Conservation (phyloP, 2,888 invertebrate genomes). For the Iselma pallidipennis region DNA sequence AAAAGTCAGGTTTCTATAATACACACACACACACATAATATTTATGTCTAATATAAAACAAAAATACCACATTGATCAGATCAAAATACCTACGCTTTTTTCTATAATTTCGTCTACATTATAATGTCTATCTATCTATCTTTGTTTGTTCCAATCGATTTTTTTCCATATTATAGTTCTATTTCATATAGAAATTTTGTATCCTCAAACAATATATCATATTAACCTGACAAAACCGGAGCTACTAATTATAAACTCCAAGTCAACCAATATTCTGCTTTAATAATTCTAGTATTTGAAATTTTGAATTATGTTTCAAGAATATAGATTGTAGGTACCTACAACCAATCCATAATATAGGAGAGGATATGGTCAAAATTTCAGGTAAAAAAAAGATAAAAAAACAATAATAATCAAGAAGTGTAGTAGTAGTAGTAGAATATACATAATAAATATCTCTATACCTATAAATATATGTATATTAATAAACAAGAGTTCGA, state of each 20-base stretch:
- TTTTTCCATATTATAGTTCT: not conserved
- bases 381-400: slow-evolving; percentile 4
- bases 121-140: slow-evolving; percentile 20
- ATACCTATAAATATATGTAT: not conserved
- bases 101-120: slow-evolving; percentile 12
- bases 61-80: slow-evolving; percentile 42
- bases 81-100: slow-evolving; percentile 40
- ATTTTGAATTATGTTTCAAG: slow-evolving; percentile 49
- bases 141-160: slow-evolving; percentile 5
- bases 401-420: not conserved
- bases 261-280: slow-evolving; percentile 46
- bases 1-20: slow-evolving; percentile 49
- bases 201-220: slow-evolving; percentile 46
- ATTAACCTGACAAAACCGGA: slow-evolving; percentile 48
- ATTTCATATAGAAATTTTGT: slow-evolving; percentile 14
- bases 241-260: slow-evolving; percentile 47
- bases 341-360: slow-evolving; percentile 5
- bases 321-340: not conserved
- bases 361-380: slow-evolving; percentile 10
- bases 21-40: no score
- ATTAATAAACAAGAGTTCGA: not conserved
- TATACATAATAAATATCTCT: not conserved
- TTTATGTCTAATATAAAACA: no score
- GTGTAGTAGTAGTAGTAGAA: slow-evolving; percentile 11
- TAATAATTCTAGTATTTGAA: slow-evolving; percentile 51